phyloP scores from a whole-genome alignment of 2,888 invertebrate species.

The Erebia aethiops region DNA sequence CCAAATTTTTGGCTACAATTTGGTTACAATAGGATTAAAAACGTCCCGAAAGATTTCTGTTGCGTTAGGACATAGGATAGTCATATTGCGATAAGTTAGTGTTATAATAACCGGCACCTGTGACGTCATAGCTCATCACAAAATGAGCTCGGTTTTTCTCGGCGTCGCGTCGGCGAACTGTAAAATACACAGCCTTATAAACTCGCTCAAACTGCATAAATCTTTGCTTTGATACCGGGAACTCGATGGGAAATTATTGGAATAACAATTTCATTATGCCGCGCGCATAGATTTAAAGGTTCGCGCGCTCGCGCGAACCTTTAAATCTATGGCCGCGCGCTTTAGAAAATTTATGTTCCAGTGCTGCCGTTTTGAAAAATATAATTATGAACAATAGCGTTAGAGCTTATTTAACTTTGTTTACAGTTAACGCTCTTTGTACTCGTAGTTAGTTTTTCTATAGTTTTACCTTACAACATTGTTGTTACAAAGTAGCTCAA shows the following conservation, averaged over 20 bases:
- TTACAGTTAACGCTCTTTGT: background rate
- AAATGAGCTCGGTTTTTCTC: constrained; percentile 47
- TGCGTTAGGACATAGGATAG: too few species aligned
- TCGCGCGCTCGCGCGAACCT: too few species aligned
- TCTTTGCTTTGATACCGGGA: constrained; percentile 38
- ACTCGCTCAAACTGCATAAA: constrained; percentile 45
- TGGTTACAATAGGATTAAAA: too few species aligned
- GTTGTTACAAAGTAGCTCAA: too few species aligned
- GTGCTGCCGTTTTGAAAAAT: constrained; percentile 16
- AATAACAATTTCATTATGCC: constrained; percentile 32
- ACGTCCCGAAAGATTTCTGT: too few species aligned
- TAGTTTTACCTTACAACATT: background rate
- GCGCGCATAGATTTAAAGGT: too few species aligned
- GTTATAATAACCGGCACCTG: constrained; percentile 43
- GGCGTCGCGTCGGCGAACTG: constrained; percentile 38
- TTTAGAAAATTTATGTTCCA: constrained; percentile 18
- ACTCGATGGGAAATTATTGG: constrained; percentile 29
- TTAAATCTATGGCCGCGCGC: too few species aligned
- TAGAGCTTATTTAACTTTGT: background rate
- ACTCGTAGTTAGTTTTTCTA: background rate
- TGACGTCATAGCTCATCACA: constrained; percentile 48
- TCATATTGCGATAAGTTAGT: too few species aligned
- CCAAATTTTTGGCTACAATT: too few species aligned
- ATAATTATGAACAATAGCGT: constrained; percentile 14
- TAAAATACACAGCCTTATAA: constrained; percentile 45